Base-by-base conservation (phyloP, 2,113 vertebrate genomes). In the Chauna torquata region DNA sequence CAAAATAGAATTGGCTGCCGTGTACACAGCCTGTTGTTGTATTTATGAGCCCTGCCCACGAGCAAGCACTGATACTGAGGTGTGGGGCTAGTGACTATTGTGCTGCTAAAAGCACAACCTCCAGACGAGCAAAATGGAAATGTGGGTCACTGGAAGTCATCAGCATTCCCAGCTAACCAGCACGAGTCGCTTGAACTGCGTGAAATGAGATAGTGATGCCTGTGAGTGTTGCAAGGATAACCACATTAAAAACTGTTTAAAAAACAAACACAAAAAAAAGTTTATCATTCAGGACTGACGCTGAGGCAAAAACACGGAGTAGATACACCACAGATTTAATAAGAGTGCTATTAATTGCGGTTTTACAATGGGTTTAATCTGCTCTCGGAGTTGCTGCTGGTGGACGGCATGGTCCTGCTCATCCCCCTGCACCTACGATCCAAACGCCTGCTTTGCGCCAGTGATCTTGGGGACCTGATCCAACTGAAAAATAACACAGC, bases 221-320 rank as follows among this genome's bases (percentile, higher is more conserved):
- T 75, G 28, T 34, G 69, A 47, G 28, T 3, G 64, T 23, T 36
- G 47, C 24, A 61, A 89, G 40, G 78, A 47, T 45, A 90, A 66
- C 22, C 61, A 42, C 62, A 42, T 65, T 28, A 40, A 49, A 85
- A 82, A 24, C 61, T 34, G 38, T 45, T 45, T 59, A 36, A 19
- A 20, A 38, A 36, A 36, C 25, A 58, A 76, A n/a, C n/a, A n/a
- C n/a, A n/a, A 57, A 42, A 32, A 44, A 32, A 5, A 3, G 9
- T 40, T 79, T 42, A 38, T 70, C 38, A n/a, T 52, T 44, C n/a
- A 19, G 27, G 50, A 25, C 2, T 6, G 44, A 68, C 34, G 36
- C 12, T 5, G 12, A 12, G 38, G 68, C 32, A 69, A 50, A 90
- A 28, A 12, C 52, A 24, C 0, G 0, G 38, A 32, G 25, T 1